phyloP scores from a whole-genome alignment of 1,140 invertebrate genomes.

The Drosophila asahinai region DNA sequence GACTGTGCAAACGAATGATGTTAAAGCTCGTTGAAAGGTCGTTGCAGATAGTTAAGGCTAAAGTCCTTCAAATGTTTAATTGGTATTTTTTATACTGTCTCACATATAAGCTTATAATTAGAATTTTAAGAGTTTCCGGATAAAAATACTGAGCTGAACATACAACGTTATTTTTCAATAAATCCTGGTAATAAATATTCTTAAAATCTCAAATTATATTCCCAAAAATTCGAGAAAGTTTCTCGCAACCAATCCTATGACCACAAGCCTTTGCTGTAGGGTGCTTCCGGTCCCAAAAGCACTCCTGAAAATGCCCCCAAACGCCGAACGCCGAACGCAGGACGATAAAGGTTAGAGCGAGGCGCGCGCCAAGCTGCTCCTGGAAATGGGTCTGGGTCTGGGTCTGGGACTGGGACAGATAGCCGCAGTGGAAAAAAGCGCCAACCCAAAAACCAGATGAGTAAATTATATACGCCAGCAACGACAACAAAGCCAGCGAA shows the following conservation, averaged over 20 bases:
- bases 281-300: slow-evolving; percentile 21
- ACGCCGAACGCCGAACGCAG: slow-evolving; percentile 43
- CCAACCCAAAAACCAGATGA: slow-evolving; percentile 77
- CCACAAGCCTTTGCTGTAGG: slow-evolving; percentile 6
- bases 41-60: background rate
- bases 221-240: background rate
- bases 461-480: slow-evolving; percentile 78
- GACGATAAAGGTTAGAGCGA: slow-evolving; percentile 50
- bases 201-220: background rate
- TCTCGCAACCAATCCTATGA: background rate
- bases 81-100: too few species aligned
- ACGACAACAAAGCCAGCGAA: slow-evolving; percentile 9
- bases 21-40: background rate
- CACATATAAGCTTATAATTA: background rate
- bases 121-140: too few species aligned
- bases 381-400: slow-evolving; percentile 35
- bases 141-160: background rate
- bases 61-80: background rate
- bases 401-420: slow-evolving; percentile 42
- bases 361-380: slow-evolving; percentile 1
- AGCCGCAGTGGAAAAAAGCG: slow-evolving; percentile 68
- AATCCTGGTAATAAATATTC: too few species aligned
- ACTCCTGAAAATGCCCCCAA: slow-evolving; percentile 27
- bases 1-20: background rate
- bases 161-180: background rate